Percentiles rank a stretch among this genome's conserved stretches.
Conservation (phyloP, 2,888 invertebrate species). For the Thera obeliscata region DNA sequence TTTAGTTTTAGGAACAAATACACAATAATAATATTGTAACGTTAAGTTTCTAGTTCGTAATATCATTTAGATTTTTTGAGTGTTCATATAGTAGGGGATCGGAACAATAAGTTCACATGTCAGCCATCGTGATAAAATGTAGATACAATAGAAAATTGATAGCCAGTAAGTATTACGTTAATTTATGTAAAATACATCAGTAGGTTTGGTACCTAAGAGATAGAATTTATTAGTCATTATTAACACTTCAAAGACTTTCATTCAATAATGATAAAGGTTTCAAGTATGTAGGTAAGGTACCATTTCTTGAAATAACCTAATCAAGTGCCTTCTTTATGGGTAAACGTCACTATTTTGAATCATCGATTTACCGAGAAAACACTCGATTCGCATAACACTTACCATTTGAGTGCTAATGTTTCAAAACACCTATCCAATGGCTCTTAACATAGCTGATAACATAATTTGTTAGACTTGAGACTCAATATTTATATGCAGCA, state of each 20-base stretch:
- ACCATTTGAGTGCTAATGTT: background rate
- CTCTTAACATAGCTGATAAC: too few species aligned
- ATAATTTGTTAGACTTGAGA: too few species aligned
- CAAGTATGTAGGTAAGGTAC: background rate
- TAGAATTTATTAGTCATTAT: slow-evolving; percentile 8
- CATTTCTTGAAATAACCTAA: slow-evolving; percentile 5
- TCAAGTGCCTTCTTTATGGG: background rate
- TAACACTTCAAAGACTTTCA: slow-evolving; percentile 15
- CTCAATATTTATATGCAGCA: too few species aligned
- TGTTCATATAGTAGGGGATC: too few species aligned
- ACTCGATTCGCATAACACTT: background rate
- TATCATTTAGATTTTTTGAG: too few species aligned
- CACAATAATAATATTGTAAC: too few species aligned
- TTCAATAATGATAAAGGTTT: slow-evolving; percentile 15
- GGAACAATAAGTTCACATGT: background rate
- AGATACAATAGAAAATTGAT: background rate
- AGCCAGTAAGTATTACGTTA: background rate
- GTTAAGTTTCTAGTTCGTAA: too few species aligned
- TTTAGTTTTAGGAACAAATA: too few species aligned
- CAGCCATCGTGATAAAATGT: slow-evolving; percentile 2
- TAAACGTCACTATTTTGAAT: slow-evolving; percentile 6
- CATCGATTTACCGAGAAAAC: slow-evolving; percentile 1
- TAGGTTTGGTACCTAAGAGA: background rate
- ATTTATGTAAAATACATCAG: slow-evolving; percentile 1
- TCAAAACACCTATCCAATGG: background rate